phyloP scores from a whole-genome alignment of 1,140 invertebrate species.

The Drosophila kurseongensis region DNA sequence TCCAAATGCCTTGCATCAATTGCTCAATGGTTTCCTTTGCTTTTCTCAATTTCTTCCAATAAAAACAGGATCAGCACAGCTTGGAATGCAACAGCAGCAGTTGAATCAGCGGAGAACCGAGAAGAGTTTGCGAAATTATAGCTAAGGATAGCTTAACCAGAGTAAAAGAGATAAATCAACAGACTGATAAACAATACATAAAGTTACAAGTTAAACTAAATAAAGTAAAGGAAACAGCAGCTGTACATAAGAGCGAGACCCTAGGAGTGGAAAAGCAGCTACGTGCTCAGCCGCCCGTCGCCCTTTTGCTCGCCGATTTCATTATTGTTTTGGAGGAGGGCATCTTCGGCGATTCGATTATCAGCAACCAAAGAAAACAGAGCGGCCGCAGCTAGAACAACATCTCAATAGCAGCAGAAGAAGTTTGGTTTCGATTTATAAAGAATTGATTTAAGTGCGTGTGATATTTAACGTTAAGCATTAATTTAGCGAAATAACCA shows the following conservation, averaged over 20 bases:
- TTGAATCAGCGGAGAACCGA: conserved; percentile 45
- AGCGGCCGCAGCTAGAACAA: conserved; percentile 28
- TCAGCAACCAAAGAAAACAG: conserved; percentile 42
- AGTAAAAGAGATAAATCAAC: conserved; percentile 82
- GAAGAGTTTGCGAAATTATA: conserved; percentile 70
- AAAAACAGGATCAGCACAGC: conserved; percentile 64
- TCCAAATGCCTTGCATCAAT: background rate
- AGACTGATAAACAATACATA: conserved; percentile 84
- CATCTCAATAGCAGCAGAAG: conserved; percentile 40
- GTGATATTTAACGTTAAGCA: conserved; percentile 84
- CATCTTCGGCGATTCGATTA: conserved; percentile 27
- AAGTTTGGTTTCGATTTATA: conserved; percentile 78
- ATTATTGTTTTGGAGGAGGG: conserved; percentile 38
- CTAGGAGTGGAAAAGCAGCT: conserved; percentile 46
- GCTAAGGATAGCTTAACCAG: conserved; percentile 72
- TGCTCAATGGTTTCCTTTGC: conserved; percentile 27
- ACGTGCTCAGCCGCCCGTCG: conserved; percentile 54
- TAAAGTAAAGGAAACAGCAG: conserved; percentile 72
- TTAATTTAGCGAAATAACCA: conserved; percentile 82
- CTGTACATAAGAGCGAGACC: conserved; percentile 71
- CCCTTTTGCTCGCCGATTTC: conserved; percentile 22
- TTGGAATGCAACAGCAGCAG: conserved; percentile 55
- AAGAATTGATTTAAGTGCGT: conserved; percentile 84
- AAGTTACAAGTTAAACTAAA: conserved; percentile 75
- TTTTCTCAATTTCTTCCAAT: conserved; percentile 14